Evolutionary conservation across 53 echinoderm and acorn worm genomes (phyloP), one percentile per base, ranked within the genome.

Genomic region (Antedon mediterranea): DNA sequence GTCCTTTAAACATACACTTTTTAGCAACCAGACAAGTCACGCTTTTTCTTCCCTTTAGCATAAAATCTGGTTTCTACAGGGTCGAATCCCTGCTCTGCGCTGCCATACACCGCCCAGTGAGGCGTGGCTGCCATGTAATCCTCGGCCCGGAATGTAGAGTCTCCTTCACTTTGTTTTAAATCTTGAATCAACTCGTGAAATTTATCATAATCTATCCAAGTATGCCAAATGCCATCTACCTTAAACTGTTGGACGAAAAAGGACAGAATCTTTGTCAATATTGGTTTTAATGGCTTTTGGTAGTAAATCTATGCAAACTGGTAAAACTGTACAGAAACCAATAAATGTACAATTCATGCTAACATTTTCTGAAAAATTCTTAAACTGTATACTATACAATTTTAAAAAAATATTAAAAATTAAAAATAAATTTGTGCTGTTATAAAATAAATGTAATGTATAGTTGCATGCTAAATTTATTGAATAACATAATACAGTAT

Each of bases 101-200:
- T 79, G 0, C 95, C 95, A 71, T 79, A 91, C 57, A 89, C 85
- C 0, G 94, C 94, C 94, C 94, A 94, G 23, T 84, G 75, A 41
- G 94, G 94, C 9, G 94, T 94, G 78, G 78, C 82, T 34, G 89
- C 89, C 94, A 94, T 94, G 86, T 94, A 94, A 70, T 94, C 91
- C 0, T 34, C 79, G 0, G 94, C 91, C 4, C 43, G 79, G 84
- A 94, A 94, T 43, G 72, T 81, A 31, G 83, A 81, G 73, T 91
- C 77, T 33, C 91, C 94, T n/a, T 82, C 74, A 77, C 87, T 89
- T 14, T 78, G 37, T 8, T 91, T 85, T 23, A 78, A 94, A 28
- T 75, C 78, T 14, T 71, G 77, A 80, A 94, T 94, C 76, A 94
- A 80, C 43, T 84, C 42, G 71, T 94, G 94, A 79, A 94, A 94